A percentile compares a stretch with the other conserved stretches of the same genome.
Evolutionary conservation across 2,113 vertebrate species (phyloP).

Genomic region (Irena cyanogastra): DNA sequence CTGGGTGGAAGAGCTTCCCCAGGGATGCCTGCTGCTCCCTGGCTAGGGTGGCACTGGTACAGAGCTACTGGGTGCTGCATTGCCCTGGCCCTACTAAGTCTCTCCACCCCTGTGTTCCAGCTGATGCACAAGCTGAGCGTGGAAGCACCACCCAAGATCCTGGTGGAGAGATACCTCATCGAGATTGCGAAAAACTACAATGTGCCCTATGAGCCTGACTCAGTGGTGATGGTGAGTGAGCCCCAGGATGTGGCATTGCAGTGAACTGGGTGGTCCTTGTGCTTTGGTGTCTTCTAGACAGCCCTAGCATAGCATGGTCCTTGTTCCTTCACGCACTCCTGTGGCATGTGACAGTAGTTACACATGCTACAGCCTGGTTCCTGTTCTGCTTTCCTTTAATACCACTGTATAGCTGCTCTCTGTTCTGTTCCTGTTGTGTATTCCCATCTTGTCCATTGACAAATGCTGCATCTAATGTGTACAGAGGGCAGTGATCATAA

Average conservation of each 20-base stretch:
- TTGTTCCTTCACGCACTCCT: not conserved
- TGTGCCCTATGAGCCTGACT: slow-evolving; percentile 94
- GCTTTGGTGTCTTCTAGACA: not conserved
- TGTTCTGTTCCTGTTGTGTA: not conserved
- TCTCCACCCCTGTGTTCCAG: slow-evolving; percentile 62
- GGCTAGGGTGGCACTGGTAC: not conserved
- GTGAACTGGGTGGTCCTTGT: not conserved
- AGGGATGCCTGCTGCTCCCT: not conserved
- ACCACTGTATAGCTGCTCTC: not conserved
- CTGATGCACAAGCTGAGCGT: slow-evolving; percentile 96
- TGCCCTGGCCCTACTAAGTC: not conserved
- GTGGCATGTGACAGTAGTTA: not conserved
- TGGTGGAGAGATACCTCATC: slow-evolving; percentile 96
- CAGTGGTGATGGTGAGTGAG: slow-evolving; percentile 89
- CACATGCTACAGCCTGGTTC: not conserved
- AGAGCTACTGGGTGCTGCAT: not conserved
- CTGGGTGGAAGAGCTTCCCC: not conserved
- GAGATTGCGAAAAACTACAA: slow-evolving; percentile 99
- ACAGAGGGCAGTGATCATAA: not conserved
- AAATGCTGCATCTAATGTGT: not conserved
- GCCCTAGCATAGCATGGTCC: not conserved
- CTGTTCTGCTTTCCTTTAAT: not conserved
- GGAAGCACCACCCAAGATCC: slow-evolving; percentile 94
- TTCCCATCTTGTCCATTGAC: not conserved
- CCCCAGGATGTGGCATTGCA: not conserved